Percentiles rank a stretch among this genome's conserved stretches.
These are phyloP conservation scores for Philopotamus ludificatus DNA, from an alignment of 1,140 invertebrate genomes.

Conservation along the genomic window DNA sequence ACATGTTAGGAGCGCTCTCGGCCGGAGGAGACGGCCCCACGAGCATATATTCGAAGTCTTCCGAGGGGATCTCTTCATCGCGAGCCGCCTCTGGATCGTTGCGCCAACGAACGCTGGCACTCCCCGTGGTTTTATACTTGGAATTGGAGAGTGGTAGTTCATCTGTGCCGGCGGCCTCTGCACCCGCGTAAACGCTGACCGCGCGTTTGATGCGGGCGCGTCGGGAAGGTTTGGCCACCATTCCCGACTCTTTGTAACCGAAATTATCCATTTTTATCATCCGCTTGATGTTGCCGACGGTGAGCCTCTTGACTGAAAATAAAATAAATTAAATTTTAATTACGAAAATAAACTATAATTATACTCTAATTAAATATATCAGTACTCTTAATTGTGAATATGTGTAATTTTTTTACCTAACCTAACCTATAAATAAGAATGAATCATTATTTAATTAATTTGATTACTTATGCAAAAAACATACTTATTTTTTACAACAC, in stretches of 20 bases:
- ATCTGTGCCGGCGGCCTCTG: constrained; percentile 40
- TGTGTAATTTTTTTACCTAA: no score
- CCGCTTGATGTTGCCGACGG: background rate
- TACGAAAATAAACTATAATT: background rate
- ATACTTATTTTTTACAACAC: no score
- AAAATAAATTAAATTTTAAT: background rate
- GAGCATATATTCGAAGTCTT: constrained; percentile 70
- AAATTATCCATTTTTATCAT: constrained; percentile 47
- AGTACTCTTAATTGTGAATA: no score
- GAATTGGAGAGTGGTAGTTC: constrained; percentile 44
- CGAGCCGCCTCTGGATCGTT: constrained; percentile 61
- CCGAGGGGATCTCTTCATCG: constrained; percentile 63
- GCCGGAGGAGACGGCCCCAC: constrained; percentile 70
- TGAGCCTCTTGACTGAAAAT: constrained; percentile 16
- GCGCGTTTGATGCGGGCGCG: constrained; percentile 44
- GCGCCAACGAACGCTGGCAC: constrained; percentile 50
- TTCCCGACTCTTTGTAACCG: constrained; percentile 47
- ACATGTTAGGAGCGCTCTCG: constrained; percentile 72
- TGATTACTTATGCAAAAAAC: no score
- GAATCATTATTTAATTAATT: no score
- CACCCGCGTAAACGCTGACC: constrained; percentile 45
- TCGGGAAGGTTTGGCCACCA: constrained; percentile 41
- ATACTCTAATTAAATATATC: constrained; percentile 10
- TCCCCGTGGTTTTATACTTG: constrained; percentile 47
- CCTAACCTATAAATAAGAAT: no score